Conservation (phyloP, 2,113 vertebrate genomes). For the Heliornis fulica region DNA sequence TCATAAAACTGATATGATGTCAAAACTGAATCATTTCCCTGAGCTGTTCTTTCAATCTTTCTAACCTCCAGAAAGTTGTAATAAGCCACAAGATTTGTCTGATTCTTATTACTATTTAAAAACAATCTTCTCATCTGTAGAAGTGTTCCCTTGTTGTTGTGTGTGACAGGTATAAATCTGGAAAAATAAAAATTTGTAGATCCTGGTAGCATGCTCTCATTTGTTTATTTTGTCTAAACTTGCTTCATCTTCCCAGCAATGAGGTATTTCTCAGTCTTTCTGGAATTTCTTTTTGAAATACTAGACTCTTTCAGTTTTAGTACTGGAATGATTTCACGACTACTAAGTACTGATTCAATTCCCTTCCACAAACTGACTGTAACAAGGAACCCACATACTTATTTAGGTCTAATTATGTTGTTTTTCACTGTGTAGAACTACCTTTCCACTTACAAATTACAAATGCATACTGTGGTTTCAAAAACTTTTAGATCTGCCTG, state of each 20-base stretch:
- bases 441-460: background rate
- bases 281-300: background rate
- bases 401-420: rapidly evolving
- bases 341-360: background rate
- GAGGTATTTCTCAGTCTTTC: background rate
- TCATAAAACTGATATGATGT: background rate
- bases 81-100: background rate
- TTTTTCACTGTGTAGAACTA: background rate
- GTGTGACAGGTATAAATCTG: background rate
- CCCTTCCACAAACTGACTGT: background rate
- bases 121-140: background rate
- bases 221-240: background rate
- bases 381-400: background rate
- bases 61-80: background rate
- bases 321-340: background rate
- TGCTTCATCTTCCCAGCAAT: background rate
- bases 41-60: background rate
- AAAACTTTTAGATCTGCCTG: background rate
- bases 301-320: background rate
- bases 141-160: background rate
- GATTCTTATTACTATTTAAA: background rate
- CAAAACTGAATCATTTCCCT: conserved; percentile 2
- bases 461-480: background rate
- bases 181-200: background rate
- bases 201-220: rapidly evolving